Percentiles rank a stretch among this genome's conserved stretches.
These are phyloP conservation scores for Pempheris klunzingeri DNA, from an alignment of 2,797 vertebrate species.

Conservation along the genomic window DNA sequence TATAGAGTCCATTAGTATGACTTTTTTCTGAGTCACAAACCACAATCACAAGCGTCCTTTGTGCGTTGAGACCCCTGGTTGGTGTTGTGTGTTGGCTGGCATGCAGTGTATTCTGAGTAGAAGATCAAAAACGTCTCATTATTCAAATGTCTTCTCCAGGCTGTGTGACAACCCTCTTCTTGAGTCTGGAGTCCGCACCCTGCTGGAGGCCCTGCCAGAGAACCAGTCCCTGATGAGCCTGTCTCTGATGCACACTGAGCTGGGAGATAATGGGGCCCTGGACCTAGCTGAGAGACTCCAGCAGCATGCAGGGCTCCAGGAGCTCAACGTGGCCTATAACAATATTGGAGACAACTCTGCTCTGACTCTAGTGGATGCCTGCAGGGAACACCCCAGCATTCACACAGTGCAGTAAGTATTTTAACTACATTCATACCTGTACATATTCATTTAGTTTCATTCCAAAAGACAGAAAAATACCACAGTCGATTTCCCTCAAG, in stretches of 20 bases:
- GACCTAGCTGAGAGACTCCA: conserved; percentile 86
- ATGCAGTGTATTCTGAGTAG: not conserved
- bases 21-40: not conserved
- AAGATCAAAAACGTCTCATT: conserved; percentile 7
- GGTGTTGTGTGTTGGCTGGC: not conserved
- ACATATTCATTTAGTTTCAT: not conserved
- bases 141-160: conserved; percentile 39
- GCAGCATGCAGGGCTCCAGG: conserved; percentile 85
- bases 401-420: conserved; percentile 93
- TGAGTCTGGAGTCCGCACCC: conserved; percentile 82
- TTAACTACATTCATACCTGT: not conserved
- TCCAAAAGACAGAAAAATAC: not conserved
- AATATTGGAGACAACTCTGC: conserved; percentile 90
- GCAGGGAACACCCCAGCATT: conserved; percentile 89
- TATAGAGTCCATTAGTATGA: not conserved
- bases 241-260: conserved; percentile 91
- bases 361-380: conserved; percentile 89
- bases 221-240: conserved; percentile 89
- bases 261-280: conserved; percentile 87
- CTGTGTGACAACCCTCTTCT: conserved; percentile 90
- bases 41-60: not conserved
- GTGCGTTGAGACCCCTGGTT: not conserved
- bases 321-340: conserved; percentile 96
- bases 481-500: too few species aligned
- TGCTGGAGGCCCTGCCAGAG: conserved; percentile 88